Conservation (phyloP, 2,113 vertebrate genomes). For the Cranoglanis bouderius region DNA sequence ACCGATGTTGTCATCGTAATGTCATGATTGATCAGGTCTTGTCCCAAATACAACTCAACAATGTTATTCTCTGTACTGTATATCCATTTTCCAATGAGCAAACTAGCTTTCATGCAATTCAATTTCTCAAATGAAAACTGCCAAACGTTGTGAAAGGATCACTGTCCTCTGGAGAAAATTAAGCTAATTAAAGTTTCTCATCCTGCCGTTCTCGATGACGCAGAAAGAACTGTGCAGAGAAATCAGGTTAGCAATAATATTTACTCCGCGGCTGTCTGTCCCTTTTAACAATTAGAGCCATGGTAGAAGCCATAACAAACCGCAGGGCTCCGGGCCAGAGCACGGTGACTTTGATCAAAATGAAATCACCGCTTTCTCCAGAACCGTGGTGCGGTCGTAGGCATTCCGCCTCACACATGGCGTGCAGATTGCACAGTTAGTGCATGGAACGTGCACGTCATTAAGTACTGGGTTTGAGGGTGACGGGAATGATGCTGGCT, state of each 20-base stretch:
- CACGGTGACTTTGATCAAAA: constrained; percentile 63
- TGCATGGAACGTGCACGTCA: constrained; percentile 19
- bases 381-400: constrained; percentile 56
- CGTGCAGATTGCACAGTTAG: constrained; percentile 57
- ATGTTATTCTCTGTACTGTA: background rate
- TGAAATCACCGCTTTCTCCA: constrained; percentile 65
- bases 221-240: constrained; percentile 54
- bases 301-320: constrained; percentile 67
- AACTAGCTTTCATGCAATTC: background rate
- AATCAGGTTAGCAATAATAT: constrained; percentile 66
- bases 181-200: constrained; percentile 40
- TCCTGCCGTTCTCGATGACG: constrained; percentile 54
- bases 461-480: constrained; percentile 1
- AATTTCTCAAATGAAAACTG: background rate
- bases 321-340: constrained; percentile 39
- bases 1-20: no score
- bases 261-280: constrained; percentile 56
- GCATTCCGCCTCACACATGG: constrained; percentile 61
- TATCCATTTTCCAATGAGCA: background rate
- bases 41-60: background rate
- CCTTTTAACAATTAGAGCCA: constrained; percentile 59
- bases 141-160: constrained; percentile 9
- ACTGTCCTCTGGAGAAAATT: constrained; percentile 21
- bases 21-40: background rate
- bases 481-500: constrained; percentile 23